Percentiles rank a stretch among this genome's conserved stretches.
Conservation (phyloP, 2,888 invertebrate species). For the Yponomeuta sedellus region DNA sequence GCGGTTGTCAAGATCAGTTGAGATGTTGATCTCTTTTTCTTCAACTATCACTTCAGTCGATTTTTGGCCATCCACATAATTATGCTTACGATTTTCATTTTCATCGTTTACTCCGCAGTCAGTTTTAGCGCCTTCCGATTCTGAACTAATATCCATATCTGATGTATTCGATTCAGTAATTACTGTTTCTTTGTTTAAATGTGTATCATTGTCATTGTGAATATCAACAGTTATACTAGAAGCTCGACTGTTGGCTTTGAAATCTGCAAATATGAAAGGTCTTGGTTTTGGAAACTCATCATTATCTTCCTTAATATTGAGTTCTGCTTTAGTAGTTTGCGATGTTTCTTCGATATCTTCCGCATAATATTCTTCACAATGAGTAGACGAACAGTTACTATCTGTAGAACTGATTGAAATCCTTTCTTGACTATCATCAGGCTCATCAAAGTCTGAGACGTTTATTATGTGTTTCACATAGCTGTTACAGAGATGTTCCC, state of each 20-base stretch:
- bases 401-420: slow-evolving; percentile 59
- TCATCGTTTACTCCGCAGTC: slow-evolving; percentile 21
- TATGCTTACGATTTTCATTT: slow-evolving; percentile 15
- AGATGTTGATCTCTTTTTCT: slow-evolving; percentile 43
- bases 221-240: slow-evolving; percentile 20
- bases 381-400: slow-evolving; percentile 56
- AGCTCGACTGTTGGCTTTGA: slow-evolving; percentile 57
- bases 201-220: slow-evolving; percentile 21
- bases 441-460: slow-evolving; percentile 59
- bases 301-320: slow-evolving; percentile 22
- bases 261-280: slow-evolving; percentile 76
- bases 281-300: slow-evolving; percentile 44
- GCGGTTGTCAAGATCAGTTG: slow-evolving; percentile 43
- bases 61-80: slow-evolving; percentile 16
- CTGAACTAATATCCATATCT: not conserved
- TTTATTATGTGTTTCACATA: slow-evolving; percentile 69
- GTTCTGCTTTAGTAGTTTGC: slow-evolving; percentile 21
- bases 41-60: slow-evolving; percentile 32
- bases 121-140: not conserved
- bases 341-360: slow-evolving; percentile 26
- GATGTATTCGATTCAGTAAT: not conserved
- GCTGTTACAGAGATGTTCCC: slow-evolving; percentile 77
- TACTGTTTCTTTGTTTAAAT: not conserved
- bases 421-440: slow-evolving; percentile 46
- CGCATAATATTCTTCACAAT: slow-evolving; percentile 56